Percentiles rank a stretch among this genome's conserved stretches.
phyloP scores from a whole-genome alignment of 2,888 invertebrate species.

The Ptychoptera contaminata region DNA sequence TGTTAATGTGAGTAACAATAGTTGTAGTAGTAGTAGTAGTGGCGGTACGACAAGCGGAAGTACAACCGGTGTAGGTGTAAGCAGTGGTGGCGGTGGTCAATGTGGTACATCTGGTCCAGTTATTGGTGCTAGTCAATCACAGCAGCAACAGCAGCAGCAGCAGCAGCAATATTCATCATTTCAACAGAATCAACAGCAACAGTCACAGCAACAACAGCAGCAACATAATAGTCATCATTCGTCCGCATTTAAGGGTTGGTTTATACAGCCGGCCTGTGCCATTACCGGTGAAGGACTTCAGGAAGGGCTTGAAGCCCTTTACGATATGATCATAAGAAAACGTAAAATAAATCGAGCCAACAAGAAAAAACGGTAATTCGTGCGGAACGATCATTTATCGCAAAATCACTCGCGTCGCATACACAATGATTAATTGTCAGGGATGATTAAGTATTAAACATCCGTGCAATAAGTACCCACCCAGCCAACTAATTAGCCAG shows the following conservation, averaged over 20 bases:
- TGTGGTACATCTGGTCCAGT: not conserved
- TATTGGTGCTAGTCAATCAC: not conserved
- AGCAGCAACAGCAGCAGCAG: slow-evolving; percentile 3
- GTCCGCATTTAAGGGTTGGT: slow-evolving; percentile 41
- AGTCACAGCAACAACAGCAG: slow-evolving; percentile 2
- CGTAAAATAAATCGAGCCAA: slow-evolving; percentile 78
- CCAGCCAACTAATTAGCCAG: no score
- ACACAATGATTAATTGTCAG: no score
- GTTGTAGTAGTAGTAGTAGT: not conserved
- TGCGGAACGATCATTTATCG: no score
- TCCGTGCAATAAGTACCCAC: no score
- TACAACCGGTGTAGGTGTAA: slow-evolving; percentile 2
- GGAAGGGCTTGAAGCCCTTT: slow-evolving; percentile 85
- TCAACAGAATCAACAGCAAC: not conserved
- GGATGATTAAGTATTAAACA: no score
- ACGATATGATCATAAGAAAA: slow-evolving; percentile 88
- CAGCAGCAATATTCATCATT: not conserved
- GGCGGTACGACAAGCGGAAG: slow-evolving; percentile 5
- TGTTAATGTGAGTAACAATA: no score
- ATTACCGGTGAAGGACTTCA: slow-evolving; percentile 94
- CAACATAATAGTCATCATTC: slow-evolving; percentile 8
- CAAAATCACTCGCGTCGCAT: no score
- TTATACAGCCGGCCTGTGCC: slow-evolving; percentile 90
- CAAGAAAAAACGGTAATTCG: slow-evolving; percentile 50
- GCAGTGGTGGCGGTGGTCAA: slow-evolving; percentile 4